A percentile compares a stretch with the other conserved stretches of the same genome.
Evolutionary conservation across 2,888 invertebrate genomes (phyloP).

Genomic region (Heliconius ismenius): DNA sequence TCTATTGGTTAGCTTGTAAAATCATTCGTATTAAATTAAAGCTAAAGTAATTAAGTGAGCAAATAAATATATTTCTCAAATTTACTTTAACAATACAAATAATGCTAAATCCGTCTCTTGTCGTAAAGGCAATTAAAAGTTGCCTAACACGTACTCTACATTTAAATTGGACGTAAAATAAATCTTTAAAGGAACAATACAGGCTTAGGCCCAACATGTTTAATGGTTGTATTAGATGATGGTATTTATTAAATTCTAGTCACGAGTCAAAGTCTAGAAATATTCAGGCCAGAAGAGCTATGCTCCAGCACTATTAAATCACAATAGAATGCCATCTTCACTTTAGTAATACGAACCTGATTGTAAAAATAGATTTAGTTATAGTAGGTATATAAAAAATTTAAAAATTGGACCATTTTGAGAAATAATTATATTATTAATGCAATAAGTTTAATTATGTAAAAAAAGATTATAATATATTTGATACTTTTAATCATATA

Average conservation of each 20-base stretch:
- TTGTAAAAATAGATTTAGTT: background rate
- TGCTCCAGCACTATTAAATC: constrained; percentile 36
- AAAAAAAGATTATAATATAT: background rate
- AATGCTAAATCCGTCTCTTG: constrained; percentile 9
- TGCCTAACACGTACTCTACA: constrained; percentile 6
- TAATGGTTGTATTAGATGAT: background rate
- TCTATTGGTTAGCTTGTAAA: background rate
- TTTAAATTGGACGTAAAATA: constrained; percentile 2
- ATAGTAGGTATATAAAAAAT: background rate
- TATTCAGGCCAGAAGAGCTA: constrained; percentile 29
- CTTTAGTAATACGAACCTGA: background rate
- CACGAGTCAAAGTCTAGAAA: constrained; percentile 47
- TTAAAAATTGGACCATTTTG: background rate
- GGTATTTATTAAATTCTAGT: constrained; percentile 52
- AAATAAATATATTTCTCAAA: constrained; percentile 15
- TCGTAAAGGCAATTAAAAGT: constrained; percentile 20
- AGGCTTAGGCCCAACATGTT: background rate
- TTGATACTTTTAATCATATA: background rate
- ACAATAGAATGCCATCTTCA: constrained; percentile 20
- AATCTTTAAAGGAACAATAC: background rate
- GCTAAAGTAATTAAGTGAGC: background rate
- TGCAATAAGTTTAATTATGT: background rate
- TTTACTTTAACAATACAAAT: constrained; percentile 1
- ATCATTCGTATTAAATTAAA: background rate
- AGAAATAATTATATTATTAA: background rate